Evolutionary conservation across 2,888 invertebrate genomes (phyloP), one percentile per base, ranked within the genome.

Genomic region (Acanthococcus lagerstroemiae): DNA sequence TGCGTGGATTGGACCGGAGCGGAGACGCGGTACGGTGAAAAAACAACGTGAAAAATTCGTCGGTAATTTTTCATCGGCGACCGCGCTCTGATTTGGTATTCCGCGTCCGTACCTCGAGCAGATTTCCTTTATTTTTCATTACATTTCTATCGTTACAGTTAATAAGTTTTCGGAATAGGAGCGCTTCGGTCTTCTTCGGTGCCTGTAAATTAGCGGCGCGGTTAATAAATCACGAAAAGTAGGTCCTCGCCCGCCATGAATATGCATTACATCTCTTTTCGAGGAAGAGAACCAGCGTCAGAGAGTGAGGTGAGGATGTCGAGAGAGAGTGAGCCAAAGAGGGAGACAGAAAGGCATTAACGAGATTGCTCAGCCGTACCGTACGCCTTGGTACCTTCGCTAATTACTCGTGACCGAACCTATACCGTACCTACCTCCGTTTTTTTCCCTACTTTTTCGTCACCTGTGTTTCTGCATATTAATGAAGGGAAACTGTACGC

Each of bases 381-480:
- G 22, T 52, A 52, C 24, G 52, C 52, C 52, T 52, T 22, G 24
- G 52, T 61, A 61, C 61, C 61, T 61, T 61, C 61, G 61, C 61
- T 61, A 61, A 61, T 61, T 61, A 61, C 61, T 61, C 61, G 61
- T 61, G 61, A 61, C 61, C 61, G 61, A 61, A 61, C 61, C 61
- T 61, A 61, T 27, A 52, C 37, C 37, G 37, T 37, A 37, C n/a
- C 37, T 58, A 52, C 61, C 52, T 61, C 52, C 52, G 21, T 50
- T 52, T 61, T 50, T 52, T 61, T 44, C 46, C 46, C 4, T 45
- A 17, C 15, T 45, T 19, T 15, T 22, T 52, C 52, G 9, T 52
- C 52, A 22, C 52, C 22, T 52, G 24, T 61, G 61, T 61, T 61
- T 61, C 50, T 50, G 61, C 61, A 61, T 61, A 61, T 61, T 61